Conservation (phyloP, 2,888 invertebrate species). For the Liposcelis brunnea region DNA sequence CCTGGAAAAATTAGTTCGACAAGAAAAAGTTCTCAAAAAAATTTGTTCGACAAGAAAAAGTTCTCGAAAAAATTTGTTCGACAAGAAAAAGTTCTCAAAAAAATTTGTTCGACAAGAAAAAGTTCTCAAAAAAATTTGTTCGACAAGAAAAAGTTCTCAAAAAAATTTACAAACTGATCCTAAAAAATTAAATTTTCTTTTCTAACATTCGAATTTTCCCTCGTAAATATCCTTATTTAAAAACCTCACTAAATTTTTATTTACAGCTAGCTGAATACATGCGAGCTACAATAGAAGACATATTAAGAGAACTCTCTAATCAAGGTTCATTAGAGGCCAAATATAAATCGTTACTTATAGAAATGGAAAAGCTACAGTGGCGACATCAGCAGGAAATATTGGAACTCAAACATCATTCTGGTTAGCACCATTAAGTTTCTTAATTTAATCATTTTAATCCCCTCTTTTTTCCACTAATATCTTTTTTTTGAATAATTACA, state of each 20-base stretch:
- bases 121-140: too few relatives aligned
- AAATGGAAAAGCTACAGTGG: slow-evolving; percentile 53
- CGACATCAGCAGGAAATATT: slow-evolving; percentile 53
- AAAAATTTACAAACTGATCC: too few relatives aligned
- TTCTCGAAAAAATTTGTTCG: too few relatives aligned
- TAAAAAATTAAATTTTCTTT: too few relatives aligned
- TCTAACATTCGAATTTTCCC: too few relatives aligned
- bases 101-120: too few relatives aligned
- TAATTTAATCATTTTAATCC: slow-evolving; percentile 4
- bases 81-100: too few relatives aligned
- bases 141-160: too few relatives aligned
- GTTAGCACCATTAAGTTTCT: slow-evolving; percentile 25
- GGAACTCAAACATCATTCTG: slow-evolving; percentile 54
- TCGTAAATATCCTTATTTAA: neutral
- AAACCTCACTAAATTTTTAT: too few relatives aligned
- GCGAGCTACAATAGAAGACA: slow-evolving; percentile 48
- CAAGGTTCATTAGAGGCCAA: slow-evolving; percentile 37
- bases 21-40: too few relatives aligned
- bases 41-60: too few relatives aligned
- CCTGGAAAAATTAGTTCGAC: too few relatives aligned
- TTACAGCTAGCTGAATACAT: slow-evolving; percentile 49
- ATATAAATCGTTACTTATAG: slow-evolving; percentile 40
- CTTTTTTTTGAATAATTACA: slow-evolving; percentile 22
- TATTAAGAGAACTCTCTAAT: slow-evolving; percentile 41
- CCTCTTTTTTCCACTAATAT: neutral